Percentiles rank a stretch among this genome's conserved stretches.
Evolutionary conservation across 1,140 invertebrate species (phyloP).

Genomic region (Pararge aegeria): DNA sequence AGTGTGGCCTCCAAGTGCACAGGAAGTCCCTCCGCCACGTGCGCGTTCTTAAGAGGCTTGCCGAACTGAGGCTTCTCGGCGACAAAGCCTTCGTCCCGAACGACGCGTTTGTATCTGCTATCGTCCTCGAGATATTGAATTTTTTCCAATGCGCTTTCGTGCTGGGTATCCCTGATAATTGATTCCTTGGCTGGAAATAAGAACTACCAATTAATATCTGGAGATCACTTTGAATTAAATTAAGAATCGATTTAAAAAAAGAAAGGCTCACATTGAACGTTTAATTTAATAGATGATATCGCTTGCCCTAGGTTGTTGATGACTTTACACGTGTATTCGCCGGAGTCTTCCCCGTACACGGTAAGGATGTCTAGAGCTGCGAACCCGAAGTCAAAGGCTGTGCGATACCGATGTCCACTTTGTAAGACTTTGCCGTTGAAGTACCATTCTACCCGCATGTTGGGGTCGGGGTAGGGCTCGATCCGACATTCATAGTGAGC

Average conservation of each 20-base stretch:
- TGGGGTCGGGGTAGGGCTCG: constrained; percentile 96
- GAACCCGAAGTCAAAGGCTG: constrained; percentile 97
- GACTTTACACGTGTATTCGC: constrained; percentile 94
- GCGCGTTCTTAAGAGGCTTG: constrained; percentile 91
- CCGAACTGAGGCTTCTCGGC: constrained; percentile 94
- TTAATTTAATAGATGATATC: constrained; percentile 88
- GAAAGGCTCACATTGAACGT: constrained; percentile 88
- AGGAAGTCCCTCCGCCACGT: constrained; percentile 91
- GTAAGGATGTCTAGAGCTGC: constrained; percentile 95
- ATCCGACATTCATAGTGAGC: constrained; percentile 98
- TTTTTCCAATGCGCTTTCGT: constrained; percentile 95
- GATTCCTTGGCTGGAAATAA: constrained; percentile 86
- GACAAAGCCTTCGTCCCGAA: constrained; percentile 86
- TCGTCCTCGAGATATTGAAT: constrained; percentile 95
- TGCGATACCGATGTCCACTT: constrained; percentile 94
- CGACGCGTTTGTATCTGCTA: constrained; percentile 86
- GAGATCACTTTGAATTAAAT: background rate
- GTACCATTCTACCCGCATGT: constrained; percentile 96
- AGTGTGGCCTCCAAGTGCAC: constrained; percentile 97
- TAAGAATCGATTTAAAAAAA: background rate
- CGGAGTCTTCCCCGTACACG: constrained; percentile 96
- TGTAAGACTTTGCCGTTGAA: constrained; percentile 95
- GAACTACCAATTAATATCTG: too few species aligned
- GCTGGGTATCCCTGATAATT: constrained; percentile 96
- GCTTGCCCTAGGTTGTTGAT: constrained; percentile 93